A percentile compares a stretch with the other conserved stretches of the same genome.
Evolutionary conservation across 2,113 vertebrate genomes (phyloP).

Genomic region (Pionites leucogaster): DNA sequence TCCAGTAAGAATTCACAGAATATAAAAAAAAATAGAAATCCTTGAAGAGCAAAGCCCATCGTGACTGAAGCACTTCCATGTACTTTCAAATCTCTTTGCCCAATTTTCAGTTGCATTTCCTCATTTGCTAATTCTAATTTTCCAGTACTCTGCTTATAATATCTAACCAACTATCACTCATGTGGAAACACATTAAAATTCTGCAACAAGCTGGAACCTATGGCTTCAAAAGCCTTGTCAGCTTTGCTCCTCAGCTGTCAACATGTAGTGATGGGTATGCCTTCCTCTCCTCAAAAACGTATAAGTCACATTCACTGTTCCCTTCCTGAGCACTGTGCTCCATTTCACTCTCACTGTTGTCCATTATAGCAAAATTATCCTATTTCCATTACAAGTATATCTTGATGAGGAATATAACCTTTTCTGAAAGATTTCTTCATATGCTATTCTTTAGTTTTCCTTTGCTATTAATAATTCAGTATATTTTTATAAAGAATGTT

Average conservation of each 20-base stretch:
- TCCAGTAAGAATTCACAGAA: not conserved
- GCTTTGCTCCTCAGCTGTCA: not conserved
- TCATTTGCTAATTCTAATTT: conserved; percentile 27
- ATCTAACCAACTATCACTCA: not conserved
- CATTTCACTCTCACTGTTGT: not conserved
- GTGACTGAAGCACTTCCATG: not conserved
- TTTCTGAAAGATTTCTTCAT: not conserved
- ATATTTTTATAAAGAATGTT: not conserved
- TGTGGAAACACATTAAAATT: conserved; percentile 10
- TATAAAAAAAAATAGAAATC: not conserved
- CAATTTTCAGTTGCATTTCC: conserved; percentile 27
- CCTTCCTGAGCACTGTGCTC: not conserved
- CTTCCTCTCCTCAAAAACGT: not conserved
- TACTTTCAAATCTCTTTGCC: not conserved
- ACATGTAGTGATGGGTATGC: not conserved
- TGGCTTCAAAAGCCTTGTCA: not conserved
- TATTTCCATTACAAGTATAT: not conserved
- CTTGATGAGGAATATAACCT: not conserved
- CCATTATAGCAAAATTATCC: not conserved
- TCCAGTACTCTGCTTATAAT: not conserved
- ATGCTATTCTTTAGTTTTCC: not conserved
- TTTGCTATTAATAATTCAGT: not conserved
- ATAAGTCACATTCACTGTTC: rapidly evolving
- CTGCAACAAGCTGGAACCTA: not conserved
- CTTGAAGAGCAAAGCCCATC: not conserved